Percentiles rank a stretch among this genome's conserved stretches.
These are phyloP conservation scores for Acipenser oxyrinchus DNA, from an alignment of 2,797 vertebrate genomes.

Conservation along the genomic window DNA sequence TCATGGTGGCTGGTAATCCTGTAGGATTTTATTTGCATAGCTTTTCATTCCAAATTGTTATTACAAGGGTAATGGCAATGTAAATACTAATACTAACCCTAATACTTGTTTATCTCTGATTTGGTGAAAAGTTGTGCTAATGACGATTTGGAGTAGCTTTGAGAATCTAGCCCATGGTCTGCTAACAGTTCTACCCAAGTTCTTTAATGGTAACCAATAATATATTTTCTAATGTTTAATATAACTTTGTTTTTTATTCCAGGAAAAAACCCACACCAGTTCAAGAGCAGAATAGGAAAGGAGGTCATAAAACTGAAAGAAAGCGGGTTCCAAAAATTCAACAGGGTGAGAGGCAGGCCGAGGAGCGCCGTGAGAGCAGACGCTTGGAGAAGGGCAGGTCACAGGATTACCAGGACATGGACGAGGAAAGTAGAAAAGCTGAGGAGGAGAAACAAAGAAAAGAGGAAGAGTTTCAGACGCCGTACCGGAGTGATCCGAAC, in stretches of 20 bases:
- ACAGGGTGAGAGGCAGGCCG: slow-evolving; percentile 44
- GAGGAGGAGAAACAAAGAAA: slow-evolving; percentile 75
- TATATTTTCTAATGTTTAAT: background rate
- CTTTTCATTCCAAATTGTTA: too few species aligned
- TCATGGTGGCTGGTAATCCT: too few species aligned
- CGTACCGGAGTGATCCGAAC: slow-evolving; percentile 93
- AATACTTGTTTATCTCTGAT: too few species aligned
- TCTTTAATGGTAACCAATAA: too few species aligned
- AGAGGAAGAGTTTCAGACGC: slow-evolving; percentile 85
- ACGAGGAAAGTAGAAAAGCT: slow-evolving; percentile 46
- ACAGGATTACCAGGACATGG: slow-evolving; percentile 72
- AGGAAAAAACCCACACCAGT: slow-evolving; percentile 78
- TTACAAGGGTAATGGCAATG: too few species aligned
- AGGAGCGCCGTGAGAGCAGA: slow-evolving; percentile 65
- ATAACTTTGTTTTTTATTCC: slow-evolving; percentile 21
- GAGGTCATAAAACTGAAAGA: slow-evolving; percentile 59
- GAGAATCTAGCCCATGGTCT: too few species aligned
- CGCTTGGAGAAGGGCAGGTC: slow-evolving; percentile 83
- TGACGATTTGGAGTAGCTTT: too few species aligned
- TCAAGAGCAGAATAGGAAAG: slow-evolving; percentile 83
- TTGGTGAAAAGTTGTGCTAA: too few species aligned
- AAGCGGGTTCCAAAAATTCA: slow-evolving; percentile 63
- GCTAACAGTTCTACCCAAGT: too few species aligned
- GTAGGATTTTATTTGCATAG: too few species aligned
- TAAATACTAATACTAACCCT: too few species aligned